Evolutionary conservation across 2,113 vertebrate species (phyloP), one percentile per base, ranked within the genome.

Genomic region (Dicentrarchus labrax): DNA sequence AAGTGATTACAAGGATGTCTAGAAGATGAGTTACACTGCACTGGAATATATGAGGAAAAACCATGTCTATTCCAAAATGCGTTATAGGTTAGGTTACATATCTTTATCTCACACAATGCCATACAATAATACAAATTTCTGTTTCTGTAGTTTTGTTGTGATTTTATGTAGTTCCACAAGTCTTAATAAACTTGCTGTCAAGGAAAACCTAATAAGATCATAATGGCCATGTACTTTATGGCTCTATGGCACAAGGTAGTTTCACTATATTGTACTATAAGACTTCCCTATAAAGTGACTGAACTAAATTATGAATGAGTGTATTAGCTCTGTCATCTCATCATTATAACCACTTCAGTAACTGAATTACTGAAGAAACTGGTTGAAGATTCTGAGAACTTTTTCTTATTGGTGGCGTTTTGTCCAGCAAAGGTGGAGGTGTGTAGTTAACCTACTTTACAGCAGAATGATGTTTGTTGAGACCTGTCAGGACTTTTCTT

Each of bases 401-500:
- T 11, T 56, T 11, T 73, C 41, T 62, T 74, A 45, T 68, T 68
- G 22, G 22, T n/a, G 8, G 41, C 38, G 7, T 85, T 86, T 78
- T 64, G 71, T 86, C 78, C 67, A 54, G 74, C 38, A 39, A 75
- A 72, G 61, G 43, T 48, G 17, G 56, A 54, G 78, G 74, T 86
- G 64, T 51, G 74, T 38, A 43, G 75, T 83, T 87, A 89, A 84
- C 53, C 67, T 70, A 38, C 86, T 91, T 91, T 88, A 90, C 86
- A 84, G 72, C 70, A 36, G 45, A 13, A 47, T 73, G 65, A 82
- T 75, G 87, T 89, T 64, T 92, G 93, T 91, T 86, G 78, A 93
- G 88, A 91, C 93, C 89, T 95, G 94, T 82, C 74, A 57, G 76
- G 82, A 73, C 78, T 22, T 85, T 88, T 89, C 80, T 86, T 68